A percentile compares a stretch with the other conserved stretches of the same genome.
Evolutionary conservation across 2,113 vertebrate genomes (phyloP).

Genomic region (Bubo bubo): DNA sequence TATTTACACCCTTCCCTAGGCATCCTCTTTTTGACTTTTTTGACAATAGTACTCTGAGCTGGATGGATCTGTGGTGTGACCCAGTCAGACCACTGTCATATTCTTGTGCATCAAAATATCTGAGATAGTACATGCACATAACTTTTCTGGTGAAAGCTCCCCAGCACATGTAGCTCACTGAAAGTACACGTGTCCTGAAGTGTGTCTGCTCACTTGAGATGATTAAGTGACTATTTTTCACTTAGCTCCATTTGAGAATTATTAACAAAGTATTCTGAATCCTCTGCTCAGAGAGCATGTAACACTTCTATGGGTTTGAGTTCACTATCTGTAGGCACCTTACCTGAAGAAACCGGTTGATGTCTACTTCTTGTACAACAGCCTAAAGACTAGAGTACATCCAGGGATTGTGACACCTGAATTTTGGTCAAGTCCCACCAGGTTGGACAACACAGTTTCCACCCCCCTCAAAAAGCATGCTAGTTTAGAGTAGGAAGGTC

Average conservation of each 20-base stretch:
- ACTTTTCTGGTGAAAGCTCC: background rate
- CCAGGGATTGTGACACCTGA: background rate
- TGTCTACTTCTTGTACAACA: accelerated
- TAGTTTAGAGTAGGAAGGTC: background rate
- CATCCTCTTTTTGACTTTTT: background rate
- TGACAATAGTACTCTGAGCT: background rate
- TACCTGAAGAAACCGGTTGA: background rate
- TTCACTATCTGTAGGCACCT: background rate
- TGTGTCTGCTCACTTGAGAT: background rate
- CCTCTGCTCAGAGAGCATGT: background rate
- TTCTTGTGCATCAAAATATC: background rate
- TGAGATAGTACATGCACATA: background rate
- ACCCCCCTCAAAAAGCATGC: accelerated
- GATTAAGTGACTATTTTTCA: background rate
- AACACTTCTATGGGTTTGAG: background rate
- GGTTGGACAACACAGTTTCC: background rate
- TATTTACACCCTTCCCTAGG: background rate
- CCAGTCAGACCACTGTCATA: background rate
- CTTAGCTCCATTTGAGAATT: background rate
- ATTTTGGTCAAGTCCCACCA: background rate
- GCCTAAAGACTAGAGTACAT: background rate
- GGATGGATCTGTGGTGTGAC: background rate
- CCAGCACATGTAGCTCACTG: background rate
- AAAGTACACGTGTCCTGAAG: background rate
- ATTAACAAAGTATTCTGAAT: background rate